Base-by-base conservation (phyloP, 1,140 invertebrate genomes). In the Brachionus paranguensis region DNA sequence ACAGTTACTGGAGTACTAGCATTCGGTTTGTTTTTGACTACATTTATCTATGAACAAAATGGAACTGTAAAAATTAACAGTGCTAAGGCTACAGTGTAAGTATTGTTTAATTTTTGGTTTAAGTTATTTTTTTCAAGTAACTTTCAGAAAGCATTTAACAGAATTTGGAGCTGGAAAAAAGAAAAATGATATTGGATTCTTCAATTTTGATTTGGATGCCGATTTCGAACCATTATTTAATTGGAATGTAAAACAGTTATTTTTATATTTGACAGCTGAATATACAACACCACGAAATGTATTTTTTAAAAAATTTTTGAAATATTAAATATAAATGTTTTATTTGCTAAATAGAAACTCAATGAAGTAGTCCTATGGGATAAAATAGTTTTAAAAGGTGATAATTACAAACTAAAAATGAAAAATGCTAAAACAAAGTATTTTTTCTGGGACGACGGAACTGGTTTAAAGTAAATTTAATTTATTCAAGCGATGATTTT, bases 401-500 rank as follows among this genome's bases (percentile, higher is more conserved):
- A 99, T 88, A 95, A 96, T 91, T 93, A 96, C 41, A 90, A 94
- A 17, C 88, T 99, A 47, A 93, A 96, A 86, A 95, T 96, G 85
- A 95, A 95, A 88, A 96, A 95, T 88, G 93, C 96, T 91, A 95
- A 97, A 87, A 96, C 95, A 3, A 98, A 99, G 89, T 99, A 99
- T 91, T 99, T 99, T 88, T 99, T 99, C 90, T 97, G 96, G 94
- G 97, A 99, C 92, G 97, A 99, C 91, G 97, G 97, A 68, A 95
- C 96, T 90, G 96, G 97, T 88, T 91, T 99, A 12, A 95, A 92
- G 95, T 96, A 92, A 65, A 33, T 79, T 84, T 84, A 33, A 65
- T 20, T 60, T 29, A 0, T 11, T 43, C 3, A 60, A 41, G 53
- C 83, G 68, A 85, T 70, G 33, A 50, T 6, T 37, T 4, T 6